Evolutionary conservation across 30 jellyfish, hydroid and myxozoan species (phyloP).

Genomic region (Calvadosia cruxmelitensis): DNA sequence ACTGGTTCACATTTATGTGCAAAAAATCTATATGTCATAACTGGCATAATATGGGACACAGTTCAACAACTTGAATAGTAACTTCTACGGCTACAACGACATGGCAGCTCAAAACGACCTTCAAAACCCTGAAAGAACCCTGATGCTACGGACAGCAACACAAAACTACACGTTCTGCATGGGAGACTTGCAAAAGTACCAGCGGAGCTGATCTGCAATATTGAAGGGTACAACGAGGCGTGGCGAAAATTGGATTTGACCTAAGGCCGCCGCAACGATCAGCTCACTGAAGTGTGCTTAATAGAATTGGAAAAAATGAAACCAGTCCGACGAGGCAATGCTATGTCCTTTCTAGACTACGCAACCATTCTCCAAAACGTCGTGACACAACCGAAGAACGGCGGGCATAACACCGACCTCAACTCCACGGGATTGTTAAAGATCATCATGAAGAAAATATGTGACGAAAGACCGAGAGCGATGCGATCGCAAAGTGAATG

Average conservation of each 20-base stretch:
- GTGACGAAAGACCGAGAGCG: slow-evolving; percentile 1
- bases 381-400: background rate
- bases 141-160: background rate
- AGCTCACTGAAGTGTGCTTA: background rate
- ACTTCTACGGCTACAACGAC: no score
- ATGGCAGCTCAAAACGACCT: background rate
- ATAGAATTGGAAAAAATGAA: background rate
- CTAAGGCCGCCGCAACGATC: background rate
- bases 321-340: background rate
- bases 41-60: no score
- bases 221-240: background rate
- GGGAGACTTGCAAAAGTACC: background rate
- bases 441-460: background rate
- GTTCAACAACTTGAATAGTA: no score
- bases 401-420: background rate
- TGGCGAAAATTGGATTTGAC: background rate
- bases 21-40: no score
- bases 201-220: background rate
- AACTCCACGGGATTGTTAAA: background rate
- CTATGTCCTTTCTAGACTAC: background rate
- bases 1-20: no score
- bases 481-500: background rate
- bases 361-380: background rate
- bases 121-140: background rate
- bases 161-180: background rate